phyloP scores from a whole-genome alignment of 2,113 vertebrate species.

The Pomatorhinus ruficollis region DNA sequence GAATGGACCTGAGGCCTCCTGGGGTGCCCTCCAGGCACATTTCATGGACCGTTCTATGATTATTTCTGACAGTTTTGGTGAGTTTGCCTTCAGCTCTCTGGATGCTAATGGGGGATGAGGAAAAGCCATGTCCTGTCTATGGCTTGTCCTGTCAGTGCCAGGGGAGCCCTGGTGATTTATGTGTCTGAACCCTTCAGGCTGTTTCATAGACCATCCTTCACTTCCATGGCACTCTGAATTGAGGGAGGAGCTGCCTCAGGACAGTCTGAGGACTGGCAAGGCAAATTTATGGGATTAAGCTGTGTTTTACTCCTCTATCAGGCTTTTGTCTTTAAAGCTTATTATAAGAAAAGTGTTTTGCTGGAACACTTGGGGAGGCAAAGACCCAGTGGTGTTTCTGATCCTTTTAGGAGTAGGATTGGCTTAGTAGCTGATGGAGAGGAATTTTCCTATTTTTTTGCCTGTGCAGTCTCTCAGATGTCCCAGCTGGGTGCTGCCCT shows the following conservation, averaged over 20 bases:
- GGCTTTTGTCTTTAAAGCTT: not conserved
- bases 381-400: not conserved
- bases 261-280: not conserved
- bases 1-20: not conserved
- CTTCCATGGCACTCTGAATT: not conserved
- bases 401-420: not conserved
- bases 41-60: rapidly evolving
- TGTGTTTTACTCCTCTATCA: not conserved
- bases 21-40: not conserved
- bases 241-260: not conserved
- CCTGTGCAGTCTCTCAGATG: not conserved
- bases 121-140: rapidly evolving
- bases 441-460: not conserved
- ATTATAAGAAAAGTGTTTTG: not conserved
- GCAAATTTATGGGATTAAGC: not conserved
- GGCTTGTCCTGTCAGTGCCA: not conserved
- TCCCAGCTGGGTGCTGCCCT: not conserved
- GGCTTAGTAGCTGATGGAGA: not conserved
- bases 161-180: not conserved
- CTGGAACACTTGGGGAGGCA: not conserved
- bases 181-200: not conserved
- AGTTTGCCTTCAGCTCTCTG: not conserved
- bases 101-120: not conserved
- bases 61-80: not conserved
- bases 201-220: not conserved